Base-by-base conservation (phyloP, 2,888 invertebrate genomes). In the Yponomeuta cagnagella region DNA sequence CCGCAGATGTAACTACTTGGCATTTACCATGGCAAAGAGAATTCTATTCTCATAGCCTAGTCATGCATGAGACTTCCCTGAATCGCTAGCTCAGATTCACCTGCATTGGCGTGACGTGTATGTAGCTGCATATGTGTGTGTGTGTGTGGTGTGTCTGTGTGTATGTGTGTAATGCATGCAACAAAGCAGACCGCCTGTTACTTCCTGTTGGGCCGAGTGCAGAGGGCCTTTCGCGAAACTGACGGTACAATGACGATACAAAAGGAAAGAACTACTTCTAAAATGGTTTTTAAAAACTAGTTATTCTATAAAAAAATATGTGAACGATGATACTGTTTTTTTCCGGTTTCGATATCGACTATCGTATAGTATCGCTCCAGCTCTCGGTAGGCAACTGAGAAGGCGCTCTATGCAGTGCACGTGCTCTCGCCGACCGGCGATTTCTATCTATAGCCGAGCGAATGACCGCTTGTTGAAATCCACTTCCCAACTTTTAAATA, bases 391-490 rank as follows among this genome's bases (percentile, higher is more conserved):
- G 43, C 43, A 43, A 43, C 43, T 43, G 43, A 43, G 43, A 43
- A 43, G 71, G 52, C 52, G n/a, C 69, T 12, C 69, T 12, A 48
- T 65, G 58, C 71, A 71, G 73, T 73, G 70, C 72, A 72, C 70
- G 70, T 72, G 65, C 72, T 74, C 74, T 68, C 74, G 73, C 74
- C 73, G 72, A 73, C 71, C 73, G 74, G 68, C 73, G 74, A 74
- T 73, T 74, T 76, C 76, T 78, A 77, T 76, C 65, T 71, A 72
- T 72, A 76, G 77, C 80, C 74, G 79, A 79, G 86, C 80, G 83
- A 86, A 83, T 80, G 83, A 86, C 85, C 85, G 81, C 80, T 79
- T 77, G 77, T 79, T 80, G 80, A 77, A 78, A 77, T 74, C 75
- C 77, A 81, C 78, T 77, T 77, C 77, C 77, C 76, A 80, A 79